Conservation (phyloP, 2,888 invertebrate genomes). For the Oscheius onirici region DNA sequence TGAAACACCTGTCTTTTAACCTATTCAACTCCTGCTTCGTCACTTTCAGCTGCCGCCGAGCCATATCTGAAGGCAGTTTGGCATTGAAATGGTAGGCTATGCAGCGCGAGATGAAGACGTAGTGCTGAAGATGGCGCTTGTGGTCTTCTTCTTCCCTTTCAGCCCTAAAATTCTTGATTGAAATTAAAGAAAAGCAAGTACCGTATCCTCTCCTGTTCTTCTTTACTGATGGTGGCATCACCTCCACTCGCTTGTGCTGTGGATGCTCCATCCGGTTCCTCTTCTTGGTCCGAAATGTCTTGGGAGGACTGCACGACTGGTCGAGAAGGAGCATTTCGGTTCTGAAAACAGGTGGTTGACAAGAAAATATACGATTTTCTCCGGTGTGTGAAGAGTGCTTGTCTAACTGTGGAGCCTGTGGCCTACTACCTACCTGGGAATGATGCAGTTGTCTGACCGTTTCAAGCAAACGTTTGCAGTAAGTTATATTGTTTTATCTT, state of each 20-base stretch:
- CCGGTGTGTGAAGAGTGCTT: background rate
- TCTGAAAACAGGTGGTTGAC: background rate
- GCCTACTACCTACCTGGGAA: no score
- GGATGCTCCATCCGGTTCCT: slow-evolving; percentile 45
- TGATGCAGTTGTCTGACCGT: no score
- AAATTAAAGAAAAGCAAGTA: slow-evolving; percentile 8
- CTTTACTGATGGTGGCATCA: slow-evolving; percentile 58
- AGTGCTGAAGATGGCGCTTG: slow-evolving; percentile 91
- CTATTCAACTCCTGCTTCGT: slow-evolving; percentile 83
- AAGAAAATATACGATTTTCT: background rate
- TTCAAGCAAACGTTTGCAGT: no score
- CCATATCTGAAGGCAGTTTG: slow-evolving; percentile 92
- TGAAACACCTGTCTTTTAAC: slow-evolving; percentile 59
- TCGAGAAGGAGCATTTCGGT: background rate
- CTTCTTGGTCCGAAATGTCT: slow-evolving; percentile 67
- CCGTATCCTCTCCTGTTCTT: slow-evolving; percentile 69
- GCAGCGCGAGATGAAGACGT: slow-evolving; percentile 93
- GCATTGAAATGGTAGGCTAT: slow-evolving; percentile 96
- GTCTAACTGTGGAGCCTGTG: background rate
- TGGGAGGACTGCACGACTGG: slow-evolving; percentile 57
- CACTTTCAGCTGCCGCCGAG: slow-evolving; percentile 89
- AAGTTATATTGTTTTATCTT: no score
- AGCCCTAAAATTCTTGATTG: slow-evolving; percentile 77
- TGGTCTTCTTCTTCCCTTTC: slow-evolving; percentile 96
- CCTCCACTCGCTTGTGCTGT: slow-evolving; percentile 41